Evolutionary conservation across 1,140 invertebrate genomes (phyloP), one percentile per base, ranked within the genome.

Genomic region (Anagrus nilaparvatae): DNA sequence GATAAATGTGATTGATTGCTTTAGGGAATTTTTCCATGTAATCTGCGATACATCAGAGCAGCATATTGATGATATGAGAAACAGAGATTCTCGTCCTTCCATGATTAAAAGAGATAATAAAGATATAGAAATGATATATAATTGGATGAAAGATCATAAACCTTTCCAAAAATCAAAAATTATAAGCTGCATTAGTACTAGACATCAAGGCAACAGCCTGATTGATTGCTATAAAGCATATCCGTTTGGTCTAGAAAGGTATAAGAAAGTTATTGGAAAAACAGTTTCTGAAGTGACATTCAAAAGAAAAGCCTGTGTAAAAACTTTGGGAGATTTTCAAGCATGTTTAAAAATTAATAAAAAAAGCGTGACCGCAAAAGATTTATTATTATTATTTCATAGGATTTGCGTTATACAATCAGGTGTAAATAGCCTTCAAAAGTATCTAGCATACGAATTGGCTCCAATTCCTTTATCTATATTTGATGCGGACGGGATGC

Each of bases 41-140:
- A 46, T 38, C 29, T 55, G 56, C 28, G 43, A 46, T 45, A 55
- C 60, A 10, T 57, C 46, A 9, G 62, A 70, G 9, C 62, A 71
- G 47, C 62, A 69, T 55, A 53, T 63, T 40, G 63, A 67, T 55
- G 39, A 55, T 21, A 50, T 53, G 18, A 53, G 59, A 50, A 58
- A 56, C 32, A 43, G 66, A 43, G 51, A 53, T 19, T 13, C 23
- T n/a, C 3, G 5, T 8, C 16, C 4, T 1, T 21, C 17, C 10
- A 9, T 24, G 13, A 48, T 63, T 16, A 55, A 57, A 48, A 58
- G 45, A 51, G 61, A 69, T 53, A 44, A 44, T 42, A 37, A 44
- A 44, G 60, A 68, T 43, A 38, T 60, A 37, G 25, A 48, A 40
- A 58, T 44, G 53, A 47, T 67, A 33, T 6, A 54, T 21, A 38